Evolutionary conservation across 1,140 invertebrate species (phyloP).

Genomic region (Physella acuta): DNA sequence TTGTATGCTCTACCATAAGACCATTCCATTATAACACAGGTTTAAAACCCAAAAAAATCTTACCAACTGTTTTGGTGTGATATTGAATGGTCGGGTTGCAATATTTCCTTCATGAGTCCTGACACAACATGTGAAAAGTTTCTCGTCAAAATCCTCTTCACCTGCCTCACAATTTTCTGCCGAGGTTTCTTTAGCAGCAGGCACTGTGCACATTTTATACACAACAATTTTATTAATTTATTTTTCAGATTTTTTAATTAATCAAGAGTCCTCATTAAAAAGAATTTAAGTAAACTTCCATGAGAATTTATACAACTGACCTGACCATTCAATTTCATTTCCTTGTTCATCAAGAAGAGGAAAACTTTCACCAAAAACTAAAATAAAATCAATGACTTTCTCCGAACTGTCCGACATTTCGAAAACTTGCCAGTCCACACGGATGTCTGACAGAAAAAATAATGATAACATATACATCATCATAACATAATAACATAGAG

Average conservation of each 20-base stretch:
- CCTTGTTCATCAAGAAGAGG: slow-evolving; percentile 47
- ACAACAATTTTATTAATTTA: no score
- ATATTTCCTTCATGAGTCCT: slow-evolving; percentile 41
- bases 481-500: background rate
- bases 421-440: slow-evolving; percentile 53
- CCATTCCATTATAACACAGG: no score
- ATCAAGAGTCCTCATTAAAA: no score
- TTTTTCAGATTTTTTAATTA: no score
- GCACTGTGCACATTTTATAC: no score
- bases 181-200: no score
- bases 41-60: no score
- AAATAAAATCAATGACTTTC: slow-evolving; percentile 49
- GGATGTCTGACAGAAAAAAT: slow-evolving; percentile 43
- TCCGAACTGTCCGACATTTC: slow-evolving; percentile 37
- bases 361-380: slow-evolving; percentile 47
- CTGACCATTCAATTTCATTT: slow-evolving; percentile 45
- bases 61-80: slow-evolving; percentile 49
- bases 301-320: no score
- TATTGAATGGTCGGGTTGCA: slow-evolving; percentile 35
- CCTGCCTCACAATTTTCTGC: no score
- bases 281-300: no score
- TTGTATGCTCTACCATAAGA: no score
- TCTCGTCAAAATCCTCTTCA: no score
- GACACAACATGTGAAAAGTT: slow-evolving; percentile 41
- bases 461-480: background rate